A percentile compares a stretch with the other conserved stretches of the same genome.
Evolutionary conservation across 2,113 vertebrate species (phyloP).

Genomic region (Aythya baeri): DNA sequence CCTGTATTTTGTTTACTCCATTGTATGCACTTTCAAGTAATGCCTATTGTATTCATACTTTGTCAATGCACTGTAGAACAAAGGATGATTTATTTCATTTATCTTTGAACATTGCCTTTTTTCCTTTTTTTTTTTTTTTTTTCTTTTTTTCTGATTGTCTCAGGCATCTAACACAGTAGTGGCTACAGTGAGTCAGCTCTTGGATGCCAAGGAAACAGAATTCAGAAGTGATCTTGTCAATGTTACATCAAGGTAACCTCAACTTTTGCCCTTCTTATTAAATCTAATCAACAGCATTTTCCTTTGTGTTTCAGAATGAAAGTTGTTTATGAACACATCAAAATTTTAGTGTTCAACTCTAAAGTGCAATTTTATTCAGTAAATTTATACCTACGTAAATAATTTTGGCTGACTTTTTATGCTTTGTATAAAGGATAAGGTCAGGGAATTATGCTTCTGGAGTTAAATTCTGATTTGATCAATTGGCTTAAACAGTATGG

Average conservation of each 20-base stretch:
- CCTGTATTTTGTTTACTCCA: neutral
- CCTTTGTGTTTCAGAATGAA: neutral
- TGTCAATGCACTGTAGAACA: neutral
- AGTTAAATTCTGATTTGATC: neutral
- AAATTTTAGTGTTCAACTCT: neutral
- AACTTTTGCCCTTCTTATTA: neutral
- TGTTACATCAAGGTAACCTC: conserved; percentile 37
- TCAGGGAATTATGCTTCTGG: neutral
- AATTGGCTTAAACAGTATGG: neutral
- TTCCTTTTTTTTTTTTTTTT: neutral
- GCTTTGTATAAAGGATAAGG: neutral
- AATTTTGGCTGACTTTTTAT: neutral
- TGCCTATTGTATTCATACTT: neutral
- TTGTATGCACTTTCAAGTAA: neutral
- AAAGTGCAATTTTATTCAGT: neutral
- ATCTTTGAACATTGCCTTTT: neutral
- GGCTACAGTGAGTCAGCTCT: conserved; percentile 61
- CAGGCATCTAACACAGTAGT: conserved; percentile 46
- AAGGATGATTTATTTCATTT: neutral
- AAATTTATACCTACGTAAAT: neutral
- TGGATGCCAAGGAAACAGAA: conserved; percentile 26
- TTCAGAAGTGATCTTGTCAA: neutral
- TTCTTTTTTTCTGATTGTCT: neutral
- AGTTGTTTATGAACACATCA: neutral
- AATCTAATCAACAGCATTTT: neutral